A percentile compares a stretch with the other conserved stretches of the same genome.
Conservation (phyloP, 2,113 vertebrate species). For the Aspidoscelis tigris region DNA sequence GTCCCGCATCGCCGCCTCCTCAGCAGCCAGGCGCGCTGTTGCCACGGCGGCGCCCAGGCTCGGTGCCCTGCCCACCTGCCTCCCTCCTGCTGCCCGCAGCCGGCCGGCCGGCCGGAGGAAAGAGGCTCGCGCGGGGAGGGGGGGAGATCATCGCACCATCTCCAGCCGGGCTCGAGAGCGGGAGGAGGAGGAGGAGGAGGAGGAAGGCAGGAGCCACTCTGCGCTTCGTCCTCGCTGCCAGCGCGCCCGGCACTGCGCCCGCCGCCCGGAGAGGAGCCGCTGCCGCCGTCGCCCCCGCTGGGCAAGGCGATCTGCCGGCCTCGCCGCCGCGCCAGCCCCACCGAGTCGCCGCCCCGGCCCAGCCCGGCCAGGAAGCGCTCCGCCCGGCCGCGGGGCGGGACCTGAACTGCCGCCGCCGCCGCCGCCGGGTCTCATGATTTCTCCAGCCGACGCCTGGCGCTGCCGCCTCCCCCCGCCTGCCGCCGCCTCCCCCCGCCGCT, state of each 20-base stretch:
- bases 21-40: not conserved
- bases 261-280: not conserved
- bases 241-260: not conserved
- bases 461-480: not conserved
- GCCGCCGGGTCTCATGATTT: slow-evolving; percentile 60
- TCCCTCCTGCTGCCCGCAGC: not conserved
- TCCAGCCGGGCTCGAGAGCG: not conserved
- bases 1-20: too few relatives aligned
- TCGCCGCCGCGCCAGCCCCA: not conserved
- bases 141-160: slow-evolving; percentile 60
- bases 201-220: not conserved
- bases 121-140: slow-evolving; percentile 39
- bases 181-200: not conserved
- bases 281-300: not conserved
- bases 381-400: slow-evolving; percentile 58
- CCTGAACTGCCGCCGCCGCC: slow-evolving; percentile 60
- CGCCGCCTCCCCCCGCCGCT: not conserved
- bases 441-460: slow-evolving; percentile 46
- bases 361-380: not conserved
- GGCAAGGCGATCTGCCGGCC: not conserved
- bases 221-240: too few relatives aligned
- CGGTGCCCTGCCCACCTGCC: not conserved
- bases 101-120: slow-evolving; percentile 48
- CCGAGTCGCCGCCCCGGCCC: not conserved
- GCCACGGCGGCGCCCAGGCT: not conserved